Base-by-base conservation (phyloP, 2,888 invertebrate species). In the Biston stratarius region DNA sequence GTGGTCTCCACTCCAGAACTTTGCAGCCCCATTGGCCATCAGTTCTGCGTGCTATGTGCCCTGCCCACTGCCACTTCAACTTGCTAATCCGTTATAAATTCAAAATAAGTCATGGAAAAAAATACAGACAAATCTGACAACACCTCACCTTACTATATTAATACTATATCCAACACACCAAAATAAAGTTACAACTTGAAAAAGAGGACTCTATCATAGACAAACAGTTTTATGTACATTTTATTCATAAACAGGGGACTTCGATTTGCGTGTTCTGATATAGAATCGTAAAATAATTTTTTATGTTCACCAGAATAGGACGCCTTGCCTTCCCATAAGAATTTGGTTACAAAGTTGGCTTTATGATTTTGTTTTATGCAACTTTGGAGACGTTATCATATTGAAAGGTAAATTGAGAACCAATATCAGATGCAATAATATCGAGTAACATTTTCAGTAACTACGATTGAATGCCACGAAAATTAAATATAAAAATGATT, bases 261-360 rank as follows among this genome's bases (percentile, higher is more conserved):
- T 84, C 81, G 83, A 86, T 87, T 84, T 82, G 82, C 82, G 76
- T 77, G 80, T 80, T 79, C 78, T 85, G 88, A 89, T 88, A 88
- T 88, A 85, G 84, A 89, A 89, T 89, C 89, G 86, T 91, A 90
- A 91, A 91, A 89, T 87, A 82, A 89, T 90, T 88, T 90, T 92
- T 91, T 90, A 89, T 84, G 85, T 86, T 87, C 86, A 84, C 79
- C 78, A 76, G 74, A 83, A 85, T 80, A 59, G 59, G 48, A 49
- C 38, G 49, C 49, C 15, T 59, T 40, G 82, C 79, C 76, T 82
- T 88, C 87, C 87, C 87, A 84, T 85, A 84, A 85, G 90, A 86
- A 82, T 87, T 83, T 83, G 84, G 86, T 86, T 83, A 90, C 90
- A 90, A 86, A 88, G 86, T 90, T 85, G 85, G 85, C 84, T 87